Evolutionary conservation across 2,797 vertebrate genomes (phyloP).

Genomic region (Rhinatrema bivittatum): DNA sequence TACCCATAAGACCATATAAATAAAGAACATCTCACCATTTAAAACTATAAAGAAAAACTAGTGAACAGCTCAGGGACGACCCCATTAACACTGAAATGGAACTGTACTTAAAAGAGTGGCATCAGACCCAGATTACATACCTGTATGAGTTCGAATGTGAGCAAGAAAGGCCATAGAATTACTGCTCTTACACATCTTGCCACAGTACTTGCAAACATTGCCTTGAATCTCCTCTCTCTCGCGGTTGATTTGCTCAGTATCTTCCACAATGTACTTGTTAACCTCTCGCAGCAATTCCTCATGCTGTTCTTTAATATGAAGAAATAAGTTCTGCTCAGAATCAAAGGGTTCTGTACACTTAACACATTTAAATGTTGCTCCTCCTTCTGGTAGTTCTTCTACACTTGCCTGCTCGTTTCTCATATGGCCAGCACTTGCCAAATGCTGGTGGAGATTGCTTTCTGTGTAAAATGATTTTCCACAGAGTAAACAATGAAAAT

Average conservation of each 20-base stretch:
- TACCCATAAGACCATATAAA: neutral
- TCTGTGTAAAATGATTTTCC: conserved; percentile 97
- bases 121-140: conserved; percentile 63
- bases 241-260: conserved; percentile 94
- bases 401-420: conserved; percentile 89
- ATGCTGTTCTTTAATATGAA: conserved; percentile 96
- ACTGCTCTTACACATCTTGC: conserved; percentile 96
- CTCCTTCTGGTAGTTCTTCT: conserved; percentile 88
- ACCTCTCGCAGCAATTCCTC: conserved; percentile 92
- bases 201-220: conserved; percentile 89
- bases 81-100: no score
- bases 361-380: conserved; percentile 88
- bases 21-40: no score
- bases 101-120: no score
- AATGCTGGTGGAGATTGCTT: conserved; percentile 94
- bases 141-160: conserved; percentile 94
- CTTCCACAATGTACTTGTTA: conserved; percentile 94
- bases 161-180: conserved; percentile 98
- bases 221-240: conserved; percentile 96
- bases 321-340: conserved; percentile 85
- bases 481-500: conserved; percentile 92
- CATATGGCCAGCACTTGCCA: conserved; percentile 85
- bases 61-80: no score
- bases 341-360: conserved; percentile 91
- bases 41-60: no score